Evolutionary conservation across 2,888 invertebrate species (phyloP), one percentile per base, ranked within the genome.

Genomic region (Polyommatus icarus): DNA sequence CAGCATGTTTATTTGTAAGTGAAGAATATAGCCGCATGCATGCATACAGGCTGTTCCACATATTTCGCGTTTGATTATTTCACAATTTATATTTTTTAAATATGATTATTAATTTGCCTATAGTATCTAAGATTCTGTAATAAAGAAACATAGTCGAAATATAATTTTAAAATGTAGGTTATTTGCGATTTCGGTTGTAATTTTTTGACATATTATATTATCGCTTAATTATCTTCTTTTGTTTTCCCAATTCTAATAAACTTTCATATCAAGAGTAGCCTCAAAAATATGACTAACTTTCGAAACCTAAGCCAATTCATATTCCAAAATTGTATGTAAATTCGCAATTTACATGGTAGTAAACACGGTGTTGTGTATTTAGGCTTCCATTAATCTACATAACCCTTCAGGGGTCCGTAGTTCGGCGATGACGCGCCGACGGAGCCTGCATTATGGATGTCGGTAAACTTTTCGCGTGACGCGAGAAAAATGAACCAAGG

Each of bases 371-470:
- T 29, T 50, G 75, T 75, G 75, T 75, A 75, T 75, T 54, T 79
- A 78, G 79, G 77, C 54, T 76, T 78, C 80, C 81, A 82, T 82
- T 81, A 81, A 82, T 82, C 80, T 78, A 72, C 76, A 73, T 79
- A 83, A 91, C 91, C 91, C 91, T 91, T 92, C 87, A 78, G 80
- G 78, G 84, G 71, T 71, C 82, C 84, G 88, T 89, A 90, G 91
- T 92, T 91, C 92, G 92, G 89, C 88, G 93, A 90, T 91, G 93
- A 93, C 92, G 92, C 88, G 93, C 88, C 91, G 92, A 94, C 93
- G 88, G 85, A 84, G 88, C 88, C 85, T 93, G 90, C 91, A 93
- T 93, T 94, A 94, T 94, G 92, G 88, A 94, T 94, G 92, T 87
- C 84, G 85, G 87, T 85, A 84, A 91, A 92, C 88, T 91, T 91